These are phyloP conservation scores for Hemiprocne comata DNA, from an alignment of 2,113 vertebrate genomes.

Conservation along the genomic window DNA sequence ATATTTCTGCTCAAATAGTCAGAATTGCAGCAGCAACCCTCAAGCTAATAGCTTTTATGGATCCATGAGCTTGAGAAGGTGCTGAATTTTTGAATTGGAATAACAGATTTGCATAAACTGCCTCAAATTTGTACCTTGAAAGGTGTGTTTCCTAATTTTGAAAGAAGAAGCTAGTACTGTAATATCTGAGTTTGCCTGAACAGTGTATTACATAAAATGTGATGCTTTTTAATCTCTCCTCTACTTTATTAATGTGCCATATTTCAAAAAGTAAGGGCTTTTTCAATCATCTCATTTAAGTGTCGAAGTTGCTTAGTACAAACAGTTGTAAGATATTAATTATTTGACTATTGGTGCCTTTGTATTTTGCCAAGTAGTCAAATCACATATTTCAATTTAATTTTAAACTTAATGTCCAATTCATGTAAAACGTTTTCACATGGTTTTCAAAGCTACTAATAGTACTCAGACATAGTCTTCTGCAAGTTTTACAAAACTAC, in stretches of 20 bases:
- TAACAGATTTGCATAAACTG: background rate
- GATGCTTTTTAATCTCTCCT: background rate
- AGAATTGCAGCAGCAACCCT: background rate
- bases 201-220: background rate
- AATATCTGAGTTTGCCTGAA: background rate
- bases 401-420: conserved; percentile 7
- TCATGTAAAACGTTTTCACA: background rate
- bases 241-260: background rate
- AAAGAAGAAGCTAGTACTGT: background rate
- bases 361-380: conserved; percentile 29
- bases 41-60: background rate
- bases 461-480: background rate
- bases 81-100: background rate
- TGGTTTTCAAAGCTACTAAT: background rate
- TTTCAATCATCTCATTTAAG: background rate
- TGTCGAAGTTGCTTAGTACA: background rate
- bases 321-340: conserved; percentile 13
- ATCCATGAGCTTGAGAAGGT: background rate
- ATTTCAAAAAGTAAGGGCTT: conserved; percentile 10
- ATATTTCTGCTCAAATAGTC: background rate
- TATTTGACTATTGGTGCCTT: background rate
- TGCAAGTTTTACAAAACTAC: background rate
- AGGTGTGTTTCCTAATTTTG: background rate
- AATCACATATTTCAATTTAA: background rate
- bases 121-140: background rate